A percentile compares a stretch with the other conserved stretches of the same genome.
phyloP scores from a whole-genome alignment of 2,797 vertebrate genomes.

The Leptatherina wallacei region DNA sequence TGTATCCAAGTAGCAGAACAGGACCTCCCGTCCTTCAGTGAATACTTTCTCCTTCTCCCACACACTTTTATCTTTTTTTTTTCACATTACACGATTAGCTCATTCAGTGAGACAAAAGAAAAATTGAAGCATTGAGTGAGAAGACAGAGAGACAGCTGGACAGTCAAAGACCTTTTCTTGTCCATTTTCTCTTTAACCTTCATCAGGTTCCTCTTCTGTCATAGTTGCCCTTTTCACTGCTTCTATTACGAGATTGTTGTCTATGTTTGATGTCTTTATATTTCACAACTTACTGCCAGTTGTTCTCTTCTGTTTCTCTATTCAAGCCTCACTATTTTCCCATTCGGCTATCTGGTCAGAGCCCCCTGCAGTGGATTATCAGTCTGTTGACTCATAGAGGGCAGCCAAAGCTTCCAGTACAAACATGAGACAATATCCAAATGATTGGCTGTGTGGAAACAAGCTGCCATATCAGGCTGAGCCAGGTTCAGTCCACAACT shows the following conservation, averaged over 20 bases:
- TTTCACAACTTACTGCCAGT: constrained; percentile 4
- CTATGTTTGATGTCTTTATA: constrained; percentile 3
- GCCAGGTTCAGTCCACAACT: constrained; percentile 60
- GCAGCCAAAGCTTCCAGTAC: constrained; percentile 71
- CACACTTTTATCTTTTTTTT: constrained; percentile 17
- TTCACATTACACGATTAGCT: constrained; percentile 29
- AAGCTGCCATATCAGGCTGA: constrained; percentile 63
- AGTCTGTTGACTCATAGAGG: constrained; percentile 75
- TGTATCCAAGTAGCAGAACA: constrained; percentile 42
- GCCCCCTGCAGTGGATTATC: constrained; percentile 72
- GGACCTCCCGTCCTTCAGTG: constrained; percentile 40
- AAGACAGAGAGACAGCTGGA: constrained; percentile 66
- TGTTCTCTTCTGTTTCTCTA: constrained; percentile 23
- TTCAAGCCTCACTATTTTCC: constrained; percentile 36
- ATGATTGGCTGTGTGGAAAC: constrained; percentile 70
- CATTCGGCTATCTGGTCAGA: constrained; percentile 49
- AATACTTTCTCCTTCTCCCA: constrained; percentile 28
- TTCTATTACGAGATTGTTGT: background rate
- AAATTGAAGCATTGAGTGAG: constrained; percentile 27
- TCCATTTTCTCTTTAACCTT: constrained; percentile 13
- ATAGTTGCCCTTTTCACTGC: constrained; percentile 10
- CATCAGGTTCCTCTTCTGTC: constrained; percentile 13
- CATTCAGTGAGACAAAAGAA: constrained; percentile 53
- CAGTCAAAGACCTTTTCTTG: constrained; percentile 26
- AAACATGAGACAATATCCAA: constrained; percentile 79